Evolutionary conservation across 1,140 invertebrate species (phyloP).

Genomic region (Apis dorsata): DNA sequence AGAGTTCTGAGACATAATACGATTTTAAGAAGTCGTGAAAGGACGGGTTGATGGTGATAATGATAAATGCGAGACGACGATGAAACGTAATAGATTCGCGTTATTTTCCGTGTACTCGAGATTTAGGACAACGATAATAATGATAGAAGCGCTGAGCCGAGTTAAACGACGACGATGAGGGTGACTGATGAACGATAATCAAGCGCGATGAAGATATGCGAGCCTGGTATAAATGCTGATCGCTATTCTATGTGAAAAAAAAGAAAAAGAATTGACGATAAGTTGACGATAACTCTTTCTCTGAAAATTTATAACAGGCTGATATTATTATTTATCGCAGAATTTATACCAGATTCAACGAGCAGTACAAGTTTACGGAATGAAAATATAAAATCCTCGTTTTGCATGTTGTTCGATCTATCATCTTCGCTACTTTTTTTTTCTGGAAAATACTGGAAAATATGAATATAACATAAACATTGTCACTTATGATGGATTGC

Average conservation of each 20-base stretch:
- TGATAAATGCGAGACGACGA: neutral
- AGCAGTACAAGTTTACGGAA: too few species aligned
- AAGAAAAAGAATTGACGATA: neutral
- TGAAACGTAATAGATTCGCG: constrained; percentile 15
- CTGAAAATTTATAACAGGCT: too few species aligned
- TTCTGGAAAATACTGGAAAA: neutral
- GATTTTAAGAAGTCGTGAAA: neutral
- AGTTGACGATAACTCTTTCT: too few species aligned
- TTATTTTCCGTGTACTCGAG: constrained; percentile 12
- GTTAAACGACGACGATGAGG: constrained; percentile 15
- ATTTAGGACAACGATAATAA: constrained; percentile 36
- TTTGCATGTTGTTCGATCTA: too few species aligned
- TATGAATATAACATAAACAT: neutral
- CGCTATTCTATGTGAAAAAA: neutral
- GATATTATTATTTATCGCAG: too few species aligned
- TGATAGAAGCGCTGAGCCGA: constrained; percentile 10
- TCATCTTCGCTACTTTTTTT: neutral
- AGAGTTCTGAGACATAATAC: neutral
- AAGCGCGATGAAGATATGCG: neutral
- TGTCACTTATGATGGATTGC: neutral
- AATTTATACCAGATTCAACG: too few species aligned
- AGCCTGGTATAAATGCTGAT: neutral
- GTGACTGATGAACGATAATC: constrained; percentile 27
- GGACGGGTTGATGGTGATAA: neutral
- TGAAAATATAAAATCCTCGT: too few species aligned